Evolutionary conservation across 2,797 vertebrate genomes (phyloP), one percentile per base, ranked within the genome.

Genomic region (Jordanella pulchra): DNA sequence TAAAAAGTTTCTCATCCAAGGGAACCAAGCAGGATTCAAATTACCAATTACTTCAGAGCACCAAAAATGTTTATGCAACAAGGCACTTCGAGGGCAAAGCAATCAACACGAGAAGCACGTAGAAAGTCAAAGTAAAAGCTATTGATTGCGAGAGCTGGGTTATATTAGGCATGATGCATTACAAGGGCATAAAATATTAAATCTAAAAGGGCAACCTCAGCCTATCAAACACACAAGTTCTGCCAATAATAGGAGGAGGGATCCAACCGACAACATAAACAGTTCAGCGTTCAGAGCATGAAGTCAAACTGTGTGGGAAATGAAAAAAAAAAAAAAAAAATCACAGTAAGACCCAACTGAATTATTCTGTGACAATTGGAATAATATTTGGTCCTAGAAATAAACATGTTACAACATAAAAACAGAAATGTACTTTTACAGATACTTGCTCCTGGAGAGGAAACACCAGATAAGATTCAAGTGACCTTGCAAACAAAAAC

Each of bases 41-140:
- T 39, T 39, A 7, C 35, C 35, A 1, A 69, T 54, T 64, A 30
- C 63, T 75, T 75, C 54, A 67, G 42, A 86, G 4, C 48, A 25
- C 77, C 27, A 23, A 60, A 13, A 77, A 27, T 30, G 25, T 12
- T 39, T 2, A 13, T 28, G n/a, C n/a, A 21, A 14, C 39, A 72
- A 42, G n/a, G 75, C 54, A 58, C 9, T 50, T 61, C 54, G 48
- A 64, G 70, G 67, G 11, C 50, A 69, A 48, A 67, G 35, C 15
- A 69, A 75, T 79, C 32, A 73, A 56, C 50, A 61, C 32, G 51
- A 48, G 56, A 12, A 63, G 44, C 10, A 39, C 0, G 47, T 47
- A 58, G 70, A 69, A 54, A 35, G 42, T 64, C 55, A 67, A 69
- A 51, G 53, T 69, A 70, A 81, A 70, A 66, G n/a, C 28, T 65